phyloP scores from a whole-genome alignment of 2,113 vertebrate genomes.

The Xiphophorus couchianus region DNA sequence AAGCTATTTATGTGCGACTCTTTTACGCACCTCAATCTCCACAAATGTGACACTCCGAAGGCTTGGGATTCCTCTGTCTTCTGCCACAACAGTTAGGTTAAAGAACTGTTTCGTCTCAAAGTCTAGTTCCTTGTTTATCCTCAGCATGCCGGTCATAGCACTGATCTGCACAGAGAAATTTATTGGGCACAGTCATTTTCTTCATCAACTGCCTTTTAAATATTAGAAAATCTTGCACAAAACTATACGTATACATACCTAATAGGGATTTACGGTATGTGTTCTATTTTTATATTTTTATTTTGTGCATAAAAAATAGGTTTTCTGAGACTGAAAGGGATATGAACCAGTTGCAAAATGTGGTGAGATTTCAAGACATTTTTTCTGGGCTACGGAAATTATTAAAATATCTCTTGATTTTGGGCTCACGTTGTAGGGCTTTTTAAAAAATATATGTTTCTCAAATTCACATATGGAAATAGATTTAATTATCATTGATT shows the following conservation, averaged over 20 bases:
- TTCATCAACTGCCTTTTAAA: slow-evolving; percentile 17
- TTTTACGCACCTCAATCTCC: slow-evolving; percentile 85
- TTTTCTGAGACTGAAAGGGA: background rate
- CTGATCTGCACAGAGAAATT: slow-evolving; percentile 76
- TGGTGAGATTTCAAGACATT: background rate
- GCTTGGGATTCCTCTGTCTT: slow-evolving; percentile 88
- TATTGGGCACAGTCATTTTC: slow-evolving; percentile 13
- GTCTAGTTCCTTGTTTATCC: slow-evolving; percentile 89
- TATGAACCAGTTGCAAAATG: background rate
- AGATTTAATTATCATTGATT: background rate
- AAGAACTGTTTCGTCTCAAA: slow-evolving; percentile 95
- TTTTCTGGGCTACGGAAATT: background rate
- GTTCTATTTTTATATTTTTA: background rate
- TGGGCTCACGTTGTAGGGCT: no score
- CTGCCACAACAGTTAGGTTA: slow-evolving; percentile 89
- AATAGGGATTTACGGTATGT: background rate
- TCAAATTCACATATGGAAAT: background rate
- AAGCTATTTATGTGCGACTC: background rate
- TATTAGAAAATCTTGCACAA: background rate
- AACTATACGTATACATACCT: no score
- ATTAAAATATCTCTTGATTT: no score
- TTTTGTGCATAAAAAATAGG: background rate
- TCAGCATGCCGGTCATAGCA: slow-evolving; percentile 86
- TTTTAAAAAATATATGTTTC: background rate
- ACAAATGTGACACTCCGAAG: slow-evolving; percentile 90